These are phyloP conservation scores for Podarcis muralis DNA, from an alignment of 2,113 vertebrate species.

Conservation along the genomic window DNA sequence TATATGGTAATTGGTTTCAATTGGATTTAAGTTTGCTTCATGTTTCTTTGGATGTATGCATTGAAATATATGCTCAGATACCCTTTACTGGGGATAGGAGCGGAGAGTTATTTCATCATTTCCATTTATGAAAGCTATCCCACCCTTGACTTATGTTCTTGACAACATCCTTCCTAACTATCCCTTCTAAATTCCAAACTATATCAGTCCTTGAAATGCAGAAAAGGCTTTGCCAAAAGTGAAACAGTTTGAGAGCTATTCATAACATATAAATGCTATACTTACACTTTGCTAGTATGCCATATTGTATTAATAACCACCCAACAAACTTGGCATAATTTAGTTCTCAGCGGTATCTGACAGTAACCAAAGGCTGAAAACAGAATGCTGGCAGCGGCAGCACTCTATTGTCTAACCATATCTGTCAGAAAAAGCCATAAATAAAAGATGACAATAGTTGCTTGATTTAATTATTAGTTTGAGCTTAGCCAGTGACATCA, in stretches of 20 bases:
- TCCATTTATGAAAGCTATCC: not conserved
- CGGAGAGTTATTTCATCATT: not conserved
- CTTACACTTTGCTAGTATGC: not conserved
- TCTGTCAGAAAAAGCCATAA: not conserved
- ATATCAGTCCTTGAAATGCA: not conserved
- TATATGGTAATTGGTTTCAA: not conserved
- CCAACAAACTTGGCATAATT: not conserved
- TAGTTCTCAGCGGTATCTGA: not conserved
- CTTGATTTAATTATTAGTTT: not conserved
- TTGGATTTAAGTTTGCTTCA: not conserved
- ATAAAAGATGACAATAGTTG: not conserved
- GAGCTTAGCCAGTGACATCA: not conserved
- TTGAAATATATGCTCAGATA: not conserved
- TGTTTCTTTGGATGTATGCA: not conserved
- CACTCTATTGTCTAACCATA: not conserved
- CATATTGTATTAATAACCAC: conserved; percentile 2
- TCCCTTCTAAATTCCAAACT: not conserved
- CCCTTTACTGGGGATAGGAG: not conserved
- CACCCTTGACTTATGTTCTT: too few relatives aligned
- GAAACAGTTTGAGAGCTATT: not conserved
- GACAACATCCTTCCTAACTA: not conserved
- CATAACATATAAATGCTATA: not conserved
- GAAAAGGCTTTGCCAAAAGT: not conserved
- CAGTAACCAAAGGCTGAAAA: not conserved
- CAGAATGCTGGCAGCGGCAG: not conserved